A percentile compares a stretch with the other conserved stretches of the same genome.
Conservation (phyloP, 2,113 vertebrate genomes). For the Mustela lutreola region DNA sequence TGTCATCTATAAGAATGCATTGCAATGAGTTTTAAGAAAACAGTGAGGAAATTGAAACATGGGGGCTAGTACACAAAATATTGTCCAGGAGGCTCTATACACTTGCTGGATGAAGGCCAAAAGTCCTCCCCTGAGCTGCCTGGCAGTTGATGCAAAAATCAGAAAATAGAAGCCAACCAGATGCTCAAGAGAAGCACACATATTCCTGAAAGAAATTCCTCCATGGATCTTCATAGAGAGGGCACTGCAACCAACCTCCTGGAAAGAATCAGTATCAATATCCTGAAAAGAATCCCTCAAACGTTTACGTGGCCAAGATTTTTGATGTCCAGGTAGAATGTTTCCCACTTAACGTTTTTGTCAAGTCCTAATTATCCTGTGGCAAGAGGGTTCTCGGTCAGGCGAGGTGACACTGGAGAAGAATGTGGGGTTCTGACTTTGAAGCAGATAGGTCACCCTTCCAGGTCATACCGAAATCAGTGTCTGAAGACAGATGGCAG, state of each 20-base stretch:
- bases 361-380: not conserved
- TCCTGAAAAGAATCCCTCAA: not conserved
- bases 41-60: not conserved
- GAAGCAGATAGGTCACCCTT: not conserved
- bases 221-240: not conserved
- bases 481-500: not conserved
- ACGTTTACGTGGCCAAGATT: not conserved
- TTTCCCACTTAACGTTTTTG: not conserved
- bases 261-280: not conserved
- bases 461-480: not conserved
- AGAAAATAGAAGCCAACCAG: conserved; percentile 6
- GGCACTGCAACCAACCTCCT: not conserved
- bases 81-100: not conserved
- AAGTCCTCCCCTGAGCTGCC: not conserved
- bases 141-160: not conserved
- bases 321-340: not conserved
- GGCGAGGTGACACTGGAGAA: not conserved
- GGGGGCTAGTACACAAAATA: not conserved
- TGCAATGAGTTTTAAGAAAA: not conserved
- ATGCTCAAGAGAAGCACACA: not conserved
- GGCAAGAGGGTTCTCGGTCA: not conserved
- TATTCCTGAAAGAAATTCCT: not conserved
- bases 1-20: not conserved
- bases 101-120: not conserved
- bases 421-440: not conserved